Evolutionary conservation across 2,797 vertebrate species (phyloP), one percentile per base, ranked within the genome.

Genomic region (Acridotheres tristis): DNA sequence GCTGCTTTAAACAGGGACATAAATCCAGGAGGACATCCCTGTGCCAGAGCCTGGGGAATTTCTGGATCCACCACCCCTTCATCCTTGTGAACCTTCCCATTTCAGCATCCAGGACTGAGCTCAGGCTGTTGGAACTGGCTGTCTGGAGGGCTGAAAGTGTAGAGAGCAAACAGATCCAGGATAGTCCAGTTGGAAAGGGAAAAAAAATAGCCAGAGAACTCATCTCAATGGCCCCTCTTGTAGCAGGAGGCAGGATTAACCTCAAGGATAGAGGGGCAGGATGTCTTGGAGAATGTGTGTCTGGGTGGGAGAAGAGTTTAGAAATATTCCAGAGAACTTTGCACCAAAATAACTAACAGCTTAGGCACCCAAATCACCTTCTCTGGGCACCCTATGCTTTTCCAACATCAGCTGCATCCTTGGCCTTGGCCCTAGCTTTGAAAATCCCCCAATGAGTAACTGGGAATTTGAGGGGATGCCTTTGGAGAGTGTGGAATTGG

Each of bases 181-280:
- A 63, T 1, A 59, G 32, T 63, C 48, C 36, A 32, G 19, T 1
- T 36, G 48, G 65, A 63, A 90, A 80, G 43, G 48, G 27, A 1
- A 17, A n/a, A 13, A 77, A 58, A 59, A 26, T 9, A 40, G 3
- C 13, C 25, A 26, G 32, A 75, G 29, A 26, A 15, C 43, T 73
- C 66, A 18, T 51, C 30, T 40, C 0, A 0, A 2, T 18, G 50
- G 38, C 51, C 13, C 23, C 55, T 57, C 47, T 38, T 61, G n/a
- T 22, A 68, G 30, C 5, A 47, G 81, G 47, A 72, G 58, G 40
- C 6, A 22, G 83, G 53, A 75, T 68, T 32, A 68, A 58, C 66
- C 45, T 38, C 3, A 1, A 22, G 34, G 19, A 10, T 54, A 73
- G 45, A 85, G 54, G 11, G 23, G 18, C 14, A 86, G 42, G 61